Evolutionary conservation across 2,797 vertebrate genomes (phyloP).

Genomic region (Intellagama lesueurii): DNA sequence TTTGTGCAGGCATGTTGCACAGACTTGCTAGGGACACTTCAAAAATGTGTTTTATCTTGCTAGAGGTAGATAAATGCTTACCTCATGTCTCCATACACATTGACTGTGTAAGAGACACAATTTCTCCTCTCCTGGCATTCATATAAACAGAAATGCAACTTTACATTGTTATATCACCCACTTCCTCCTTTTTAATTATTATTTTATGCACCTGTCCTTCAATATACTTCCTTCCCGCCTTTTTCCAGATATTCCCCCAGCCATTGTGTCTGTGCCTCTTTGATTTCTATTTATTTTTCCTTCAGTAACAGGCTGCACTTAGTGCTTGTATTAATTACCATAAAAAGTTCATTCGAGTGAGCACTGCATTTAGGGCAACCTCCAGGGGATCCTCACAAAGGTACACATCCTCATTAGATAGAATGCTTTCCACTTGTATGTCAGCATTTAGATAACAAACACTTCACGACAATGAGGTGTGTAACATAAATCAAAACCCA

Average conservation of each 20-base stretch:
- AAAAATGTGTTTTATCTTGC: not conserved
- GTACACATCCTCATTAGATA: conserved; percentile 62
- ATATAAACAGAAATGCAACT: not conserved
- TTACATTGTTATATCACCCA: not conserved
- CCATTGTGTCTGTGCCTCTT: not conserved
- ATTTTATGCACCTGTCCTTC: conserved; percentile 3
- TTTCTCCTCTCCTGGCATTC: not conserved
- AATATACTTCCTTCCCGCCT: not conserved
- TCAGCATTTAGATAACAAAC: conserved; percentile 68
- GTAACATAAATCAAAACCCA: conserved; percentile 40
- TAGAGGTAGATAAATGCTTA: not conserved
- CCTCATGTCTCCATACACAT: not conserved
- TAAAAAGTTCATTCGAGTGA: conserved; percentile 68
- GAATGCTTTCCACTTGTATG: conserved; percentile 58
- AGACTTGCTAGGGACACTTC: not conserved
- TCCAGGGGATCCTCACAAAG: conserved; percentile 56
- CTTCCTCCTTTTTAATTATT: not conserved
- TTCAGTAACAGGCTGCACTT: conserved; percentile 51
- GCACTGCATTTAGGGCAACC: conserved; percentile 63
- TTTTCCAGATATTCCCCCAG: conserved; percentile 37
- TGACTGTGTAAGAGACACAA: not conserved
- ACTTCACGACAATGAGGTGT: conserved; percentile 44
- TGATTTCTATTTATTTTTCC: conserved; percentile 55
- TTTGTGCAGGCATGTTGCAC: not conserved
- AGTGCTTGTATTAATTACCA: conserved; percentile 71